Evolutionary conservation across 2,113 vertebrate genomes (phyloP).

Genomic region (Actenoides lindsayi): DNA sequence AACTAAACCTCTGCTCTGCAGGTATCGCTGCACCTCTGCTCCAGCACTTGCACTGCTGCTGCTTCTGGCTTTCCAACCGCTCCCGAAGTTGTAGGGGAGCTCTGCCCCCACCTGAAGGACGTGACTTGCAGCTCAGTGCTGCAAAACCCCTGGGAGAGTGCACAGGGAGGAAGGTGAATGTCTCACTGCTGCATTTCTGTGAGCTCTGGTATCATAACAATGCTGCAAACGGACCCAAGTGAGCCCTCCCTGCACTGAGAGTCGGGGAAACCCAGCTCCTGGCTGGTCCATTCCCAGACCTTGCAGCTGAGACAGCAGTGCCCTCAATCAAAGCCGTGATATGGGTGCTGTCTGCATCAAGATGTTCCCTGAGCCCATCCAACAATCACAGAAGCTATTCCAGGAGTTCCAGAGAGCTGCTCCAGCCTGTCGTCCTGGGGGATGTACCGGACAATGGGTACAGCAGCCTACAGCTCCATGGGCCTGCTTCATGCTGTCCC

Average conservation of each 20-base stretch:
- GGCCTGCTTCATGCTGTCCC: not conserved
- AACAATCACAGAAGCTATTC: not conserved
- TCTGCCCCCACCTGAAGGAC: not conserved
- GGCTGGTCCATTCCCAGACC: not conserved
- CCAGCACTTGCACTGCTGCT: not conserved
- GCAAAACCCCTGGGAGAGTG: rapidly evolving
- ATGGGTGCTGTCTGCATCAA: not conserved
- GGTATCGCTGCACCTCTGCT: not conserved
- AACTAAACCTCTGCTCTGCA: not conserved
- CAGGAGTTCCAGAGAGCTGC: not conserved
- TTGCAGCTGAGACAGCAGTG: not conserved
- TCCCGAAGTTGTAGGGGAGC: not conserved
- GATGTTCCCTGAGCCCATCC: not conserved
- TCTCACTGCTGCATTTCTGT: not conserved
- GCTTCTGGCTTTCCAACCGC: not conserved
- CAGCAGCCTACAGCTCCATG: not conserved
- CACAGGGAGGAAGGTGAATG: not conserved
- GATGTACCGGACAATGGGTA: rapidly evolving
- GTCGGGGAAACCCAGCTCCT: rapidly evolving
- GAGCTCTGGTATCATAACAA: not conserved
- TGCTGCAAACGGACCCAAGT: not conserved
- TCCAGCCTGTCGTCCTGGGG: not conserved
- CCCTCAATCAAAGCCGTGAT: not conserved
- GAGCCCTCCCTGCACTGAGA: rapidly evolving
- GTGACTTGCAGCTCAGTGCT: rapidly evolving